Evolutionary conservation across 2,113 vertebrate genomes (phyloP), one percentile per base, ranked within the genome.

Genomic region (Zootoca vivipara): DNA sequence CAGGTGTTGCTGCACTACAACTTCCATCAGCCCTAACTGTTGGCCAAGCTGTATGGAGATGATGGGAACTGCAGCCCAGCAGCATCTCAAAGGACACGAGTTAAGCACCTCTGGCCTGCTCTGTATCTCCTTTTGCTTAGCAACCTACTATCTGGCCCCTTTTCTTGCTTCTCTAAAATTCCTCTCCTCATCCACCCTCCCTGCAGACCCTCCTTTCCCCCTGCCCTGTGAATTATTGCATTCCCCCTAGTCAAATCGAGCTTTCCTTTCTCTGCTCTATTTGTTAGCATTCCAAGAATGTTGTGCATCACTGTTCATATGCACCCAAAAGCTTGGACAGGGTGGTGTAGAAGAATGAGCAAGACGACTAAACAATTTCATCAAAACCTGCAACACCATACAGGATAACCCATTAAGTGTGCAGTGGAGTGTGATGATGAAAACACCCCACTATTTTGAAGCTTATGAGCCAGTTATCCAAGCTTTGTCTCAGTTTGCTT

Each of bases 401-500:
- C 13, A 15, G 52, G 42, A n/a, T 22, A 28, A n/a, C 42, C 24
- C 13, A 78, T 26, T 26, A n/a, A 78, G 42, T 18, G 73, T 35
- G 18, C 15, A 28, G 74, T 42, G 22, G 24, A 28, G 33, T 9
- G 46, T 52, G 46, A 52, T 52, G 12, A 13, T 20, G 56, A 64
- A 4, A 15, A 33, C 18, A 2, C 78, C n/a, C 77, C 42, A 26
- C 38, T 4, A 0, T 28, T 28, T 15, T 12, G 42, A 56, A 79
- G 7, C 42, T 78, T 12, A 18, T 0, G 10, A 24, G 26, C 16
- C 7, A 7, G 38, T 46, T 18, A 28, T 62, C 72, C 26, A 64
- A 10, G 1, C 0, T 3, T 24, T 28, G 1, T 38, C 5, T 22
- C 28, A 28, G 0, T 2, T 30, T 18, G 18, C 62, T 24, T 5